These are phyloP conservation scores for Meloidogyne exigua DNA, from an alignment of 1,140 invertebrate species.

Conservation along the genomic window DNA sequence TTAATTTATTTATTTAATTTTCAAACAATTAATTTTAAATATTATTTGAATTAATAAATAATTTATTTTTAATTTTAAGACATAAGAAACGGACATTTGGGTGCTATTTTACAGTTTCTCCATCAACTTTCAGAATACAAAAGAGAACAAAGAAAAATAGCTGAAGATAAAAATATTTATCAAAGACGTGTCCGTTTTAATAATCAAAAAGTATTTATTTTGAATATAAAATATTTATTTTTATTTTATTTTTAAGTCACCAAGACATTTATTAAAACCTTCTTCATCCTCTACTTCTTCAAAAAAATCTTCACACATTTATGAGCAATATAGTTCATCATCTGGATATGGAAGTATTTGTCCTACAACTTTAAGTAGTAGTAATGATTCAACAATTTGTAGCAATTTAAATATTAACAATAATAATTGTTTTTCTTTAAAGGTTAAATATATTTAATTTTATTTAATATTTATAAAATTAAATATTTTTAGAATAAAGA, in stretches of 20 bases:
- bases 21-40: too few species aligned
- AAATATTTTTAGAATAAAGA: neutral
- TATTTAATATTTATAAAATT: too few species aligned
- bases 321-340: neutral
- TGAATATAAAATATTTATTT: neutral
- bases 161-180: neutral
- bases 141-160: slow-evolving; percentile 23
- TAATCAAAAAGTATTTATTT: neutral
- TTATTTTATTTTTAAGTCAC: neutral
- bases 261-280: neutral
- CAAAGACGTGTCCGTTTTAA: slow-evolving; percentile 6
- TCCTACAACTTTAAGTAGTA: neutral
- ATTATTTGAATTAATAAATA: too few species aligned
- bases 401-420: too few species aligned
- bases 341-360: neutral
- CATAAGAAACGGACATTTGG: slow-evolving; percentile 38
- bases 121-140: slow-evolving; percentile 35
- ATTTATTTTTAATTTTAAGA: slow-evolving; percentile 28
- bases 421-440: too few species aligned
- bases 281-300: neutral
- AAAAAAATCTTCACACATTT: neutral
- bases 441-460: too few species aligned
- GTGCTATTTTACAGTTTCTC: slow-evolving; percentile 28
- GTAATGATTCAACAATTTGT: too few species aligned
- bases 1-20: too few species aligned